A percentile compares a stretch with the other conserved stretches of the same genome.
Evolutionary conservation across 1,140 invertebrate genomes (phyloP).

Genomic region (Lepidurus arcticus): DNA sequence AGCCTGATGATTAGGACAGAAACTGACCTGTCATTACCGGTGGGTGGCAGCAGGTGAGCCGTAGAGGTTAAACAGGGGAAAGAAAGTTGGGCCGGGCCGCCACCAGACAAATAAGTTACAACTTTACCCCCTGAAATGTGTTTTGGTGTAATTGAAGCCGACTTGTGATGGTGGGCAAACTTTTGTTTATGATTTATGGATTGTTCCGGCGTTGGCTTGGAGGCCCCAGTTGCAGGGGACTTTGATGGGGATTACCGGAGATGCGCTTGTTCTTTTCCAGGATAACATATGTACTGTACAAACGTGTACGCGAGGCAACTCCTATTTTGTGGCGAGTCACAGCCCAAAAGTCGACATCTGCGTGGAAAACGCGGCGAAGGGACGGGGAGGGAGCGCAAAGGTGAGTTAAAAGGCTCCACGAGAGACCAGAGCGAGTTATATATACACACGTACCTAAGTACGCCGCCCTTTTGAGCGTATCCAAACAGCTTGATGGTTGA

Average conservation of each 20-base stretch:
- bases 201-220: not conserved
- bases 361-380: not conserved
- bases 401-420: not conserved
- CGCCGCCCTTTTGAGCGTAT: constrained; percentile 13
- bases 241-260: not conserved
- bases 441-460: not conserved
- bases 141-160: not conserved
- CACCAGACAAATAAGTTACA: constrained; percentile 5
- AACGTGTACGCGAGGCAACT: not conserved
- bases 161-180: not conserved
- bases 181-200: not conserved
- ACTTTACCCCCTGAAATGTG: not conserved
- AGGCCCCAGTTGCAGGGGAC: not conserved
- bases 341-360: constrained; percentile 6
- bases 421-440: not conserved
- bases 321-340: not conserved
- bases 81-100: not conserved
- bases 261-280: not conserved
- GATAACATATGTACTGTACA: not conserved
- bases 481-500: constrained; percentile 14
- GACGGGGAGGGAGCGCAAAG: not conserved
- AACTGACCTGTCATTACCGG: constrained; percentile 14
- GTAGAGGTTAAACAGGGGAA: not conserved
- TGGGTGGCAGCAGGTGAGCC: not conserved
- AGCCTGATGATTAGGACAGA: constrained; percentile 15